Conservation (phyloP, 2,888 invertebrate species). For the Seira musarum region DNA sequence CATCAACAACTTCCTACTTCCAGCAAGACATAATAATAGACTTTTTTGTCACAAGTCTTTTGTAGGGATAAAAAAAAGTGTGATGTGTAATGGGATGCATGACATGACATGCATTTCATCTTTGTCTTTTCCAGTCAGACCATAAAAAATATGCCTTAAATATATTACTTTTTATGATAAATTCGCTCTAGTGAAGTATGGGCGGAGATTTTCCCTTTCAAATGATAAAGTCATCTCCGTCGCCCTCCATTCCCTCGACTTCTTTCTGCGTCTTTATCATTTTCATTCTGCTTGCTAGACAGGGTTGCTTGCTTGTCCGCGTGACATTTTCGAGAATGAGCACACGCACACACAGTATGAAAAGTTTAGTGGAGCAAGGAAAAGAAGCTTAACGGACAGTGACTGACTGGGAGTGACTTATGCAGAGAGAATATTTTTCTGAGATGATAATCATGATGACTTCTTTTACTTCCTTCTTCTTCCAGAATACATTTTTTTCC, state of each 20-base stretch:
- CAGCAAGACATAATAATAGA: slow-evolving; percentile 10
- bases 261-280: not conserved
- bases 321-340: slow-evolving; percentile 49
- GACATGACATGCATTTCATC: slow-evolving; percentile 52
- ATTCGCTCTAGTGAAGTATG: not conserved
- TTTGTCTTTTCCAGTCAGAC: slow-evolving; percentile 39
- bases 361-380: slow-evolving; percentile 35
- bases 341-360: slow-evolving; percentile 13
- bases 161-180: slow-evolving; percentile 13
- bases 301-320: not conserved
- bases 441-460: slow-evolving; percentile 33
- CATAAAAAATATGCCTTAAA: slow-evolving; percentile 16
- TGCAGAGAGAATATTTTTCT: not conserved
- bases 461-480: slow-evolving; percentile 31
- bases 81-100: slow-evolving; percentile 36
- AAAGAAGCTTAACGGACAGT: slow-evolving; percentile 21
- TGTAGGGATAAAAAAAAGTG: slow-evolving; percentile 6
- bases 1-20: not conserved
- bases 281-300: slow-evolving; percentile 14
- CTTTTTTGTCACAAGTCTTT: not conserved
- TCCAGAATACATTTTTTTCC: not conserved
- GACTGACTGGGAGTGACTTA: slow-evolving; percentile 8
- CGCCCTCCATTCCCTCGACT: not conserved
- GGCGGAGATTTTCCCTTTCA: slow-evolving; percentile 13
- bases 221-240: slow-evolving; percentile 8